Conservation (phyloP, 2,797 vertebrate genomes). For the Muscicapa striata region DNA sequence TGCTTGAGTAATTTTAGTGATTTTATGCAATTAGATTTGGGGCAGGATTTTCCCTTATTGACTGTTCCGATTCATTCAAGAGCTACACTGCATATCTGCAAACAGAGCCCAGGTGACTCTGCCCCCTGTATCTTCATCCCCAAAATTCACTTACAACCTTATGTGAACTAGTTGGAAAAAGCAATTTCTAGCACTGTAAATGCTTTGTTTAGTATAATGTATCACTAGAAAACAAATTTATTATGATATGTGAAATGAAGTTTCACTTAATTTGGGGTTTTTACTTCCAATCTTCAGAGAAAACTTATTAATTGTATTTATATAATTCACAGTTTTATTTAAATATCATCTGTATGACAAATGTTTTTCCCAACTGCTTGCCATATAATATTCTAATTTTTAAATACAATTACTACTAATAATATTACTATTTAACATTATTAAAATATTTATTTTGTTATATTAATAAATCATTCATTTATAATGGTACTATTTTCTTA, state of each 20-base stretch:
- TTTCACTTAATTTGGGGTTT: not conserved
- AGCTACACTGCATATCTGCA: not conserved
- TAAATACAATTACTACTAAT: not conserved
- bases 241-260: not conserved
- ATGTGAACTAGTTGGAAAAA: not conserved
- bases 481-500: not conserved
- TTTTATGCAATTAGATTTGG: not conserved
- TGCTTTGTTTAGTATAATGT: not conserved
- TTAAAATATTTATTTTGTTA: not conserved
- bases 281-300: not conserved
- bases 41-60: conserved; percentile 4
- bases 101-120: not conserved
- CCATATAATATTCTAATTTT: not conserved
- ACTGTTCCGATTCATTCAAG: not conserved
- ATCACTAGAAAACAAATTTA: not conserved
- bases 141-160: not conserved
- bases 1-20: not conserved
- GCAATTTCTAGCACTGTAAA: not conserved
- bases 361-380: not conserved
- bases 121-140: not conserved
- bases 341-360: not conserved
- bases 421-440: not conserved
- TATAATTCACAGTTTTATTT: not conserved
- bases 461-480: not conserved
- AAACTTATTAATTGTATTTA: not conserved